A percentile compares a stretch with the other conserved stretches of the same genome.
Conservation (phyloP, 2,888 invertebrate species). For the Lasius fuliginosus region DNA sequence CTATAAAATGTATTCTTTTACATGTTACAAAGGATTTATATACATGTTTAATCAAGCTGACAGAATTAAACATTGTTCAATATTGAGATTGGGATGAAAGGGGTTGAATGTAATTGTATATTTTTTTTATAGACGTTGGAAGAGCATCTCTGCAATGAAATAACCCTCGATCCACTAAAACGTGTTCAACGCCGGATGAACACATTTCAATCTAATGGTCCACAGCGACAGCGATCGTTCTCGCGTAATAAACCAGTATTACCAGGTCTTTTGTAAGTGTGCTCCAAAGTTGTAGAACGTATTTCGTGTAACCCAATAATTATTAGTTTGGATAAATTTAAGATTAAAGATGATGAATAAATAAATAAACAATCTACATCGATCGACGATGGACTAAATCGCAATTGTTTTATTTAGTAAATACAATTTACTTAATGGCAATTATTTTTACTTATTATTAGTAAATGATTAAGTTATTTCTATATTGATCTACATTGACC, state of each 20-base stretch:
- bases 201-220: background rate
- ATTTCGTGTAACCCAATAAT: background rate
- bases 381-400: background rate
- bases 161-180: background rate
- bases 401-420: background rate
- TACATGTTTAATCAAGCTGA: background rate
- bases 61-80: background rate
- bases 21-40: background rate
- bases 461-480: background rate
- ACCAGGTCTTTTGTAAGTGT: constrained; percentile 35
- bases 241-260: background rate
- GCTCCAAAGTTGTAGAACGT: background rate
- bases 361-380: constrained; percentile 1
- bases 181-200: background rate
- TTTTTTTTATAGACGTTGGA: constrained; percentile 26
- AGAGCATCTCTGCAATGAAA: background rate
- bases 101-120: background rate
- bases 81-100: background rate
- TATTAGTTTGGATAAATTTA: background rate
- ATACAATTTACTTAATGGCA: background rate
- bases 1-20: background rate
- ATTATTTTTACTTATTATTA: background rate
- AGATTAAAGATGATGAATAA: constrained; percentile 27
- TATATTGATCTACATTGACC: background rate
- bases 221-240: background rate